Conservation (phyloP, 1,140 invertebrate species). For the Monomorium pharaonis region DNA sequence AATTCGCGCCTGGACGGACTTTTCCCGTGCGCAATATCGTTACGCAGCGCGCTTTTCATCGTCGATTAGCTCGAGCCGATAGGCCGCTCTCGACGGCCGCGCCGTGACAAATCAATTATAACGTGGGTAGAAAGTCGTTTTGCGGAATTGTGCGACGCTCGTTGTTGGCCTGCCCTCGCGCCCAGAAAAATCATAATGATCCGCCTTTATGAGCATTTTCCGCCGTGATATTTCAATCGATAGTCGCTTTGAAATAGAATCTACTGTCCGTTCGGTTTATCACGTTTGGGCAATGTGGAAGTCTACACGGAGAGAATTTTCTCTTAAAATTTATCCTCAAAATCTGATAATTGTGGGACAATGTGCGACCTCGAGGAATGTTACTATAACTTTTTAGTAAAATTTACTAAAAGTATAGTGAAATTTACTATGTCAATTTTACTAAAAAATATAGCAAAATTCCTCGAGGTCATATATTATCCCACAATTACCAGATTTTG, state of each 20-base stretch:
- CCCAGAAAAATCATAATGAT: conserved; percentile 44
- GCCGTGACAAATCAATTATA: conserved; percentile 69
- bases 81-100: conserved; percentile 25
- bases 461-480: too few species aligned
- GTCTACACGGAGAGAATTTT: too few species aligned
- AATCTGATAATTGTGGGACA: too few species aligned
- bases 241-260: conserved; percentile 32
- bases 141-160: conserved; percentile 56
- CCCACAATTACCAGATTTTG: too few species aligned
- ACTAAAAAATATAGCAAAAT: too few species aligned
- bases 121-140: conserved; percentile 59
- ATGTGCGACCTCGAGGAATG: too few species aligned
- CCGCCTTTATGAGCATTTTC: conserved; percentile 42
- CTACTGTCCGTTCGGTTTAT: conserved; percentile 20
- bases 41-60: conserved; percentile 60
- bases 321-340: too few species aligned
- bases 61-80: conserved; percentile 65
- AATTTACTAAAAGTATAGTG: too few species aligned
- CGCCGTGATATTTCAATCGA: conserved; percentile 49
- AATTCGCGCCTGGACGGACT: conserved; percentile 24
- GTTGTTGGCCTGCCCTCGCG: conserved; percentile 12
- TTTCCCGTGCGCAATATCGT: conserved; percentile 22
- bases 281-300: conserved; percentile 43
- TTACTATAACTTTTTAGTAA: too few species aligned
- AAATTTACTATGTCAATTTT: too few species aligned